phyloP scores from a whole-genome alignment of 1,140 invertebrate genomes.

The Tetragonula clypearis region DNA sequence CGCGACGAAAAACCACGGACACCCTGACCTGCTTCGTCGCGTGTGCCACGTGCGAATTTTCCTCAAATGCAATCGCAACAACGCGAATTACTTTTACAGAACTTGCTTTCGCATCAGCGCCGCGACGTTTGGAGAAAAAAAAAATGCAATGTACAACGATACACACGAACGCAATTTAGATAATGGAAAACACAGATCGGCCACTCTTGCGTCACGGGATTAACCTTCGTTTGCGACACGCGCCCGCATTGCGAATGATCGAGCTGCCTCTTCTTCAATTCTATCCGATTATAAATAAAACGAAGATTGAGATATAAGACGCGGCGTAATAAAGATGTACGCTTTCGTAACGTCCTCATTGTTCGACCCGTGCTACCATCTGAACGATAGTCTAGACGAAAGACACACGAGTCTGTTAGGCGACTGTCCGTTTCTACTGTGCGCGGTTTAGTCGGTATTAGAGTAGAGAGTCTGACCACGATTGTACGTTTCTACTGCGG shows the following conservation, averaged over 20 bases:
- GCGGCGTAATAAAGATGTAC: background rate
- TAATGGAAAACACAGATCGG: conserved; percentile 8
- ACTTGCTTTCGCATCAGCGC: background rate
- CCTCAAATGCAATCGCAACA: background rate
- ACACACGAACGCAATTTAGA: background rate
- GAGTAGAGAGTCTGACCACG: background rate
- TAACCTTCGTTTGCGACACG: conserved; percentile 17
- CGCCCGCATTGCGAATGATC: background rate
- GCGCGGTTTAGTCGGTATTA: background rate
- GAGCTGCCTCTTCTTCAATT: background rate
- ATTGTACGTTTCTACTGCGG: background rate
- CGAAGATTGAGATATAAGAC: background rate
- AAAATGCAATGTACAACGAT: background rate
- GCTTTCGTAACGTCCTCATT: too few relatives aligned
- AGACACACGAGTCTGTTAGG: background rate
- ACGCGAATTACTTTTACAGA: background rate
- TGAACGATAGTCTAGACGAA: background rate
- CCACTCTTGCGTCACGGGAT: conserved; percentile 11
- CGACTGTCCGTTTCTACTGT: background rate
- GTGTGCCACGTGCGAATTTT: background rate
- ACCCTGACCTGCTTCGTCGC: conserved; percentile 15
- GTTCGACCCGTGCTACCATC: conserved; percentile 43
- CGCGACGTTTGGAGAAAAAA: background rate
- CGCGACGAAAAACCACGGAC: conserved; percentile 34
- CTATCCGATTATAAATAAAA: background rate